Conservation (phyloP, 2,113 vertebrate species). For the Vulpes lagopus region DNA sequence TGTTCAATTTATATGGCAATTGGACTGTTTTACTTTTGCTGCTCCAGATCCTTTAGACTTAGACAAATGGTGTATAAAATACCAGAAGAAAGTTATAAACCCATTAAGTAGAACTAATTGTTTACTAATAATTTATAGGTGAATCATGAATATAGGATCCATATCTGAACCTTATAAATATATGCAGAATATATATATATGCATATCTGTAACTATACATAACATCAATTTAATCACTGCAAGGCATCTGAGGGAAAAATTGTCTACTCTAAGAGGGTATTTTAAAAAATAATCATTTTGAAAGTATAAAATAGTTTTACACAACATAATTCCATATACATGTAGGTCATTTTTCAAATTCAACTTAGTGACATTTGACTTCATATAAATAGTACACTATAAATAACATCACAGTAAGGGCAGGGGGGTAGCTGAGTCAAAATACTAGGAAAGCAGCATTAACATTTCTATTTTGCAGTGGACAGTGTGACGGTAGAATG, state of each 20-base stretch:
- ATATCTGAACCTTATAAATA: neutral
- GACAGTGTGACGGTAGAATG: neutral
- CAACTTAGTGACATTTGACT: neutral
- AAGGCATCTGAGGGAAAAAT: neutral
- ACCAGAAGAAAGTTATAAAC: neutral
- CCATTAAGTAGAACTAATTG: neutral
- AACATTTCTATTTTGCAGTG: neutral
- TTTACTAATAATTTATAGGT: constrained; percentile 19
- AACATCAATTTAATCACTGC: neutral
- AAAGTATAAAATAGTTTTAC: constrained; percentile 30
- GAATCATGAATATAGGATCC: neutral
- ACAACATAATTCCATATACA: constrained; percentile 15
- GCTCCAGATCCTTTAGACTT: neutral
- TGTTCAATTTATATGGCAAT: neutral
- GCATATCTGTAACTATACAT: neutral
- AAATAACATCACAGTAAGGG: neutral
- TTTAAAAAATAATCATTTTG: constrained; percentile 24
- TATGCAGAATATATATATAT: neutral
- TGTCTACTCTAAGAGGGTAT: neutral
- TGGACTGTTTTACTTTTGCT: constrained; percentile 2
- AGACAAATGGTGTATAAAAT: neutral
- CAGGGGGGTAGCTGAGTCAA: neutral
- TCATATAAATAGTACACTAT: constrained; percentile 29
- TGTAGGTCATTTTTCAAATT: constrained; percentile 52
- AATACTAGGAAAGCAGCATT: neutral